Evolutionary conservation across 2,888 invertebrate species (phyloP).

Genomic region (Nymphalis urticae): DNA sequence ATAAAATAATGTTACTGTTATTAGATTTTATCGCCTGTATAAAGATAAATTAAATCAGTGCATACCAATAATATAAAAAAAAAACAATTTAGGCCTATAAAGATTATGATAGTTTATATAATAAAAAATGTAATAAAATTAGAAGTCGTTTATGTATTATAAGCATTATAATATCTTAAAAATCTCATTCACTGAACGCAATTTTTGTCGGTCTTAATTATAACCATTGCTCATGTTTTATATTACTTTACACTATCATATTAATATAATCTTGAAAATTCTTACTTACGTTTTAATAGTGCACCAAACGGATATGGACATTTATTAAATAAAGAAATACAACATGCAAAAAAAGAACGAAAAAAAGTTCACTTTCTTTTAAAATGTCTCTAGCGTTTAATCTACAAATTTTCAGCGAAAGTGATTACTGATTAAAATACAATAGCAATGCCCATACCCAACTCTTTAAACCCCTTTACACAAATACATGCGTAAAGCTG

Average conservation of each 20-base stretch:
- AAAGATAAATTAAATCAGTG: slow-evolving; percentile 1
- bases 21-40: background rate
- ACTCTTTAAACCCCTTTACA: slow-evolving; percentile 20
- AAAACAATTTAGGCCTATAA: slow-evolving; percentile 28
- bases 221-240: slow-evolving; percentile 55
- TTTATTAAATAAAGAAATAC: slow-evolving; percentile 33
- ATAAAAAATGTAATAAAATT: background rate
- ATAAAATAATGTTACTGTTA: background rate
- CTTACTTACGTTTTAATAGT: slow-evolving; percentile 43
- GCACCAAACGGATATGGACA: slow-evolving; percentile 47
- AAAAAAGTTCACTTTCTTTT: slow-evolving; percentile 16
- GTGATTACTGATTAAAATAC: slow-evolving; percentile 26
- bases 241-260: slow-evolving; percentile 41
- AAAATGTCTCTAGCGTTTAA: slow-evolving; percentile 33
- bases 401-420: slow-evolving; percentile 25
- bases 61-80: slow-evolving; percentile 12
- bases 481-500: slow-evolving; percentile 16
- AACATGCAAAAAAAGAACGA: slow-evolving; percentile 29
- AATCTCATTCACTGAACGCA: slow-evolving; percentile 63
- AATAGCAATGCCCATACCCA: slow-evolving; percentile 44
- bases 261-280: slow-evolving; percentile 39
- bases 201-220: slow-evolving; percentile 60
- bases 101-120: slow-evolving; percentile 10
- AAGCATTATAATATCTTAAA: slow-evolving; percentile 58
- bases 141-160: slow-evolving; percentile 61